Evolutionary conservation across 64 coral and sea anemone genomes (phyloP).

Genomic region (Pocillopora verrucosa): DNA sequence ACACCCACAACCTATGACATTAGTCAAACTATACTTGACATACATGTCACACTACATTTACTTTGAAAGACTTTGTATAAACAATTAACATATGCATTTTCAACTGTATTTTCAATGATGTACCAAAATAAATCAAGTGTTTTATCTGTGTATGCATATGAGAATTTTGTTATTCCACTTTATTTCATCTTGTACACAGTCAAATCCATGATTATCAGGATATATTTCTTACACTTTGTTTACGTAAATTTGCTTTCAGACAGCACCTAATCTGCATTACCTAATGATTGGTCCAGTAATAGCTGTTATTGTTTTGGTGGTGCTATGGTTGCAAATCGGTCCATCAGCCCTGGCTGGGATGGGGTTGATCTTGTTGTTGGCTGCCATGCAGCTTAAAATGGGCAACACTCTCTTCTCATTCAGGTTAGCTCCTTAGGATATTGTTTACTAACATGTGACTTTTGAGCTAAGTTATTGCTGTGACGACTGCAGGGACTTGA

Average conservation of each 20-base stretch:
- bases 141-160: too few species aligned
- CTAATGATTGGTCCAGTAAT: slow-evolving; percentile 73
- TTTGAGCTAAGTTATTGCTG: background rate
- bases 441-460: background rate
- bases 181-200: too few species aligned
- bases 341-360: slow-evolving; percentile 71
- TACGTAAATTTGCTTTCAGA: slow-evolving; percentile 15
- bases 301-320: slow-evolving; percentile 49
- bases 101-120: too few species aligned
- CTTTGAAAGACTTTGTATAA: too few species aligned
- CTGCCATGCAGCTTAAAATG: slow-evolving; percentile 73
- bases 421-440: slow-evolving; percentile 32
- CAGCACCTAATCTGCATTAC: slow-evolving; percentile 58
- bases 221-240: background rate
- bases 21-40: too few species aligned
- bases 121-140: too few species aligned
- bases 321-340: slow-evolving; percentile 81
- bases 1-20: too few species aligned
- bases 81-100: too few species aligned
- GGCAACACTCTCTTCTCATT: slow-evolving; percentile 41
- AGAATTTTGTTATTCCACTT: too few species aligned
- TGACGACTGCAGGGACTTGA: too few species aligned
- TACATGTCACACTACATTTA: too few species aligned
- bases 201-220: too few species aligned
- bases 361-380: slow-evolving; percentile 61